Percentiles rank a stretch among this genome's conserved stretches.
Evolutionary conservation across 2,113 vertebrate species (phyloP).

Genomic region (Caretta caretta): DNA sequence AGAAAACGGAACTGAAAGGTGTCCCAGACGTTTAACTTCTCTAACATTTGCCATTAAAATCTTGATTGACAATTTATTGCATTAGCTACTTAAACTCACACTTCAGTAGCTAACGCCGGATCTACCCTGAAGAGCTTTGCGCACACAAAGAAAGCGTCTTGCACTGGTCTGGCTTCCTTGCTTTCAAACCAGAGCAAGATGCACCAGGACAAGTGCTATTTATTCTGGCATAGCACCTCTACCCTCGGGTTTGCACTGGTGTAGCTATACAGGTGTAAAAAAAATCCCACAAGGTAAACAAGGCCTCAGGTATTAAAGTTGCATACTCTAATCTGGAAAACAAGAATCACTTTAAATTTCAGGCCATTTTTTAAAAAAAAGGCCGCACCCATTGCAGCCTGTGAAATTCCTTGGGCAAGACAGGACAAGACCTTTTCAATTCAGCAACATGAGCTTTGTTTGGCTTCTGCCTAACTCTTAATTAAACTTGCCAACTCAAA

Average conservation of each 20-base stretch:
- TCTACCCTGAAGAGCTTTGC: constrained; percentile 10
- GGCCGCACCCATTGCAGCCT: background rate
- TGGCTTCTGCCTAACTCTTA: constrained; percentile 67
- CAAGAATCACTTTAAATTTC: background rate
- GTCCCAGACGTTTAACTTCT: background rate
- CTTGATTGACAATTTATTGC: background rate
- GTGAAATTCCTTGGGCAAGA: background rate
- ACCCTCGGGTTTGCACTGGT: background rate
- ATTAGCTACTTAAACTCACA: background rate
- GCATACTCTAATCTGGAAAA: constrained; percentile 20
- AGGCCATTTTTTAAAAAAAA: background rate
- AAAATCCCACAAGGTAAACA: constrained; percentile 33
- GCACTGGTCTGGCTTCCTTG: background rate
- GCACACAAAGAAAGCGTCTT: constrained; percentile 46
- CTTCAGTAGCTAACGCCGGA: background rate
- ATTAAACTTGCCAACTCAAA: constrained; percentile 62
- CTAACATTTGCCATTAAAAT: background rate
- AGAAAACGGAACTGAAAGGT: background rate
- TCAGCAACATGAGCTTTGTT: constrained; percentile 28
- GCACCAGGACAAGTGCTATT: background rate
- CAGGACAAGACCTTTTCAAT: constrained; percentile 50
- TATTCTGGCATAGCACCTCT: constrained; percentile 2
- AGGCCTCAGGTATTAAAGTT: constrained; percentile 46
- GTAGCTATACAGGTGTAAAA: background rate
- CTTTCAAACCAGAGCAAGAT: background rate